Evolutionary conservation across 1,140 invertebrate genomes (phyloP).

Genomic region (Lethrus apterus): DNA sequence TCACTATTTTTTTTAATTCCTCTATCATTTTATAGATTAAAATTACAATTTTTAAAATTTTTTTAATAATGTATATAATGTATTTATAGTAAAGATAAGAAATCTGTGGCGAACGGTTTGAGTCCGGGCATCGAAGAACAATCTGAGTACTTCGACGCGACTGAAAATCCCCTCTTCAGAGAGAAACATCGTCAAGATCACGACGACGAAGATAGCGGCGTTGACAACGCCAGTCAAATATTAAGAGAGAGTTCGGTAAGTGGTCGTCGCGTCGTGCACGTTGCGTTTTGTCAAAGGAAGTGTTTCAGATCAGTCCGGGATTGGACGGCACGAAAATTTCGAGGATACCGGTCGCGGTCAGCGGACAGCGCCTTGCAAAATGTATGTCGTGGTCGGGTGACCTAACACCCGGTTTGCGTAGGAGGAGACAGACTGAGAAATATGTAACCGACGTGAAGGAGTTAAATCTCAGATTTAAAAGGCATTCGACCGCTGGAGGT

Average conservation of each 20-base stretch:
- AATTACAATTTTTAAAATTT: too few species aligned
- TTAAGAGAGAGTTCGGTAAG: conserved; percentile 37
- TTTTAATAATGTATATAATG: too few species aligned
- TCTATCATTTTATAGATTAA: too few species aligned
- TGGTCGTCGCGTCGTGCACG: not conserved
- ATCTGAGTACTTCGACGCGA: conserved; percentile 40
- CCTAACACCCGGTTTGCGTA: conserved; percentile 52
- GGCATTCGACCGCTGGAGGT: conserved; percentile 41
- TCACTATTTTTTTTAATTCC: too few species aligned
- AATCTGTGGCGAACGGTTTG: conserved; percentile 34
- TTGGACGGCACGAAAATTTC: conserved; percentile 33
- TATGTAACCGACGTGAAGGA: conserved; percentile 62
- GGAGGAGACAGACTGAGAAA: conserved; percentile 56
- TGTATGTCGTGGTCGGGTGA: conserved; percentile 42
- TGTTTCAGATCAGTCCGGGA: conserved; percentile 34
- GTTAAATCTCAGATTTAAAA: conserved; percentile 57
- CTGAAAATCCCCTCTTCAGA: conserved; percentile 35
- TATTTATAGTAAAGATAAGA: conserved; percentile 24
- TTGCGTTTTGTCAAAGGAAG: not conserved
- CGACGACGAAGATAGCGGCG: conserved; percentile 40
- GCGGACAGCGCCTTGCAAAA: conserved; percentile 36
- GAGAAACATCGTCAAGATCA: conserved; percentile 31
- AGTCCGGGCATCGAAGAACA: conserved; percentile 40
- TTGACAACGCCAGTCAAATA: conserved; percentile 40
- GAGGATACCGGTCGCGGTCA: conserved; percentile 37